Evolutionary conservation across 2,888 invertebrate genomes (phyloP), one percentile per base, ranked within the genome.

Genomic region (Therioaphis trifolii): DNA sequence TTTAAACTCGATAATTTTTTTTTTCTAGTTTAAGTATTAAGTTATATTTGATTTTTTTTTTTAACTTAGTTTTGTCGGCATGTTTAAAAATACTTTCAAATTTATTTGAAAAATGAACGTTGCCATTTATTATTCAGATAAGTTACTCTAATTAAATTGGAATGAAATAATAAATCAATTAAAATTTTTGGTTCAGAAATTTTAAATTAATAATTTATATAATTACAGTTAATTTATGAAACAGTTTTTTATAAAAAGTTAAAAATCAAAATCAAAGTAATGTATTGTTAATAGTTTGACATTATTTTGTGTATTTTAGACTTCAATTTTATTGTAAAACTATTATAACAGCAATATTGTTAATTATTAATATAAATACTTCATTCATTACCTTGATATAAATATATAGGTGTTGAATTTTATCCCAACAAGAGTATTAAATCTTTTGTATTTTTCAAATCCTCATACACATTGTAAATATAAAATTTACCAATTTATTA

Each of bases 71-170:
- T 82, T 72, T 71, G 24, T 61, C 27, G 15, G 11, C 63, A 24
- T n/a, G n/a, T 24, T 74, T 74, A 66, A 58, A 82, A 40, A 40
- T 40, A 14, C 74, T 63, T 82, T 52, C 29, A 49, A 63, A 49
- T 63, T 52, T 66, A 27, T 11, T 21, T 49, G 18, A 27, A 72
- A 74, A 55, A 82, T 72, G 9, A 35, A 35, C 24, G 46, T 80
- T 72, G 24, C 35, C 24, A 82, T 72, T 82, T 72, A 66, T 82
- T 82, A 66, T 82, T 82, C 14, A 2, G 52, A 74, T 66, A 66
- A 82, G 35, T 71, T 78, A 49, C n/a, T 72, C 71, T 27, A 72
- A 80, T 49, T 80, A 80, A 74, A 55, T 82, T 49, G 4, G 14
- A 74, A 82, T 49, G 12, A 21, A 72, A 80, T 35, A 66, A 82